Base-by-base conservation (phyloP, 1,140 invertebrate genomes). In the Heliconius hewitsoni region DNA sequence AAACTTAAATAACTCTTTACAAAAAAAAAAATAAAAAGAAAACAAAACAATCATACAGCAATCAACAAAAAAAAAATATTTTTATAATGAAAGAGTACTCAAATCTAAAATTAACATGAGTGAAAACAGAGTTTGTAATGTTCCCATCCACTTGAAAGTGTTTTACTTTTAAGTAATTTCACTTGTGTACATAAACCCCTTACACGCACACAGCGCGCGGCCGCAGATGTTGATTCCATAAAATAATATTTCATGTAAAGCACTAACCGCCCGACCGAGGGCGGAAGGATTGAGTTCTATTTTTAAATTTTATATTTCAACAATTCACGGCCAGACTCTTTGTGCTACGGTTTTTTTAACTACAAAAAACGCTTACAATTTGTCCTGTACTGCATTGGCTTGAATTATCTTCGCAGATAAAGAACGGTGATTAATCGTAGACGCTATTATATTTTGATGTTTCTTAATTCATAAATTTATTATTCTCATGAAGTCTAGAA, bases 201-300 rank as follows among this genome's bases (percentile, higher is more conserved):
- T 89, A 46, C 85, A 87, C 87, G 81, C 76, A 57, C 55, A 57
- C 55, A 57, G 19, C n/a, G 55, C 74, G 73, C 76, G 80, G 85
- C 85, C 88, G 91, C 93, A 94, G 93, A 94, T 93, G 93, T 91
- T 93, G 92, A 94, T 94, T 93, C 91, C 92, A 93, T 94, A 93
- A 93, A 94, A 94, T 94, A 93, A 94, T 94, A 94, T 94, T 93
- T 94, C 93, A 94, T 94, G 93, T 94, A 94, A 94, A 94, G 90
- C 90, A 90, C 91, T 90, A 93, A 91, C 88, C 88, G 78, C 78
- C 78, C 89, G 90, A 88, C 90, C 88, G 91, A 93, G 92, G 93
- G 91, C 90, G 93, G 91, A 94, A 93, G 93, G 91, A 93, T 93
- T 93, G 91, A 88, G 87, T 94, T 93, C 92, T 93, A 93, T 94